Conservation (phyloP, 2,888 invertebrate genomes). For the Myopa tessellatipennis region DNA sequence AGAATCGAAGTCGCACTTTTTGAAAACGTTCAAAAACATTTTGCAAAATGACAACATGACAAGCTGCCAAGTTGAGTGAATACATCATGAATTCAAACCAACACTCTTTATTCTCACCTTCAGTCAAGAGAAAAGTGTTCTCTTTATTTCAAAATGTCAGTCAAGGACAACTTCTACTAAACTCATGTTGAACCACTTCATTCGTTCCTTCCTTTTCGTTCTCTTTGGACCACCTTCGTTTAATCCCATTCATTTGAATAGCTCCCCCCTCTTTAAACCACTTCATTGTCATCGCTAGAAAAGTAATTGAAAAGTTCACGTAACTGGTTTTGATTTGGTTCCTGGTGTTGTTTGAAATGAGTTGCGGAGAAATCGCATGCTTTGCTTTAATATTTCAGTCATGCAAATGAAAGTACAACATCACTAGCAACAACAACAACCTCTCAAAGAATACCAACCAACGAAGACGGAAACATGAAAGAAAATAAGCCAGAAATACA, state of each 20-base stretch:
- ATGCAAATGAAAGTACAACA: constrained; percentile 17
- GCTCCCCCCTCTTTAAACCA: too few species aligned
- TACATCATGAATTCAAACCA: not conserved
- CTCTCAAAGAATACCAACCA: not conserved
- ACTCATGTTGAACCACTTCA: not conserved
- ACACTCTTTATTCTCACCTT: not conserved
- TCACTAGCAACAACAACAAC: not conserved
- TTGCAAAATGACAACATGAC: not conserved
- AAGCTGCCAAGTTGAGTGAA: not conserved
- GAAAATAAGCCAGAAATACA: constrained; percentile 1
- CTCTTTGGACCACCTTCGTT: too few species aligned
- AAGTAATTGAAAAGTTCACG: too few species aligned
- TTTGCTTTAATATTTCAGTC: not conserved
- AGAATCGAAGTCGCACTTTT: not conserved
- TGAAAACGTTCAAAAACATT: not conserved
- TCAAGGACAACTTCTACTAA: not conserved
- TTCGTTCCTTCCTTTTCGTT: too few species aligned
- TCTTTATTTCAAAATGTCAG: not conserved
- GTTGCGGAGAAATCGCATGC: not conserved
- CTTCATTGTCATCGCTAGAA: too few species aligned
- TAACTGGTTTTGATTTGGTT: not conserved
- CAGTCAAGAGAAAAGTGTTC: not conserved
- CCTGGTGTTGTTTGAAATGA: not conserved
- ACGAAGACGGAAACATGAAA: constrained; percentile 1
- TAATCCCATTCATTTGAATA: too few species aligned